These are phyloP conservation scores for Gila orcuttii DNA, from an alignment of 2,113 vertebrate genomes.

Conservation along the genomic window DNA sequence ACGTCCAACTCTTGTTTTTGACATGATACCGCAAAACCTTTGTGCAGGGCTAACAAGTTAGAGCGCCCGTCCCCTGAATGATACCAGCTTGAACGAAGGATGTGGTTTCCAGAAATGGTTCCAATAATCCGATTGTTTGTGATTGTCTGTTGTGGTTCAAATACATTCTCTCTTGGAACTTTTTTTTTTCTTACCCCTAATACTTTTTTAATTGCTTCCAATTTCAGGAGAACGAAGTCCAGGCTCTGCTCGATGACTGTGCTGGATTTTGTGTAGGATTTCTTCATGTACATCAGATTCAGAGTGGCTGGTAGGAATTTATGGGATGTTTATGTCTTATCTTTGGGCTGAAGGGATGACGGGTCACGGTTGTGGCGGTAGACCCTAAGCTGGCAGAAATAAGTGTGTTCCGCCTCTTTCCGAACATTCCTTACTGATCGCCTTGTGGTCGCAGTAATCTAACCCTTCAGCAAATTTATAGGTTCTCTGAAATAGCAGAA, in stretches of 20 bases:
- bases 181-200: conserved; percentile 71
- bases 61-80: conserved; percentile 73
- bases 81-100: conserved; percentile 80
- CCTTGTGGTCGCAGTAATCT: conserved; percentile 24
- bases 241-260: conserved; percentile 55
- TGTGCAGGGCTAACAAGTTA: conserved; percentile 70
- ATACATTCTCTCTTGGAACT: conserved; percentile 71
- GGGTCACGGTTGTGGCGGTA: conserved; percentile 26
- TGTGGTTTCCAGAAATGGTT: conserved; percentile 81
- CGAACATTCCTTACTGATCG: conserved; percentile 13
- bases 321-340: conserved; percentile 27
- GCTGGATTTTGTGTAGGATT: conserved; percentile 18
- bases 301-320: neutral
- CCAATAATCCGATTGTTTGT: conserved; percentile 77
- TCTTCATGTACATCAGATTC: conserved; percentile 20
- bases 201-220: conserved; percentile 72
- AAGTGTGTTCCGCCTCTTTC: conserved; percentile 30
- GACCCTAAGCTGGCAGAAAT: neutral
- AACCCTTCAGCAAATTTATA: conserved; percentile 33
- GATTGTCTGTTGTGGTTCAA: conserved; percentile 82
- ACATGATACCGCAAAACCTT: conserved; percentile 48
- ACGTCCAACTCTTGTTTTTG: neutral
- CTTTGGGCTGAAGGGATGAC: conserved; percentile 2
- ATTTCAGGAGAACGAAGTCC: conserved; percentile 60
- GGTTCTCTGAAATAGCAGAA: conserved; percentile 9